Evolutionary conservation across 2,113 vertebrate species (phyloP).

Genomic region (Rhea pennata): DNA sequence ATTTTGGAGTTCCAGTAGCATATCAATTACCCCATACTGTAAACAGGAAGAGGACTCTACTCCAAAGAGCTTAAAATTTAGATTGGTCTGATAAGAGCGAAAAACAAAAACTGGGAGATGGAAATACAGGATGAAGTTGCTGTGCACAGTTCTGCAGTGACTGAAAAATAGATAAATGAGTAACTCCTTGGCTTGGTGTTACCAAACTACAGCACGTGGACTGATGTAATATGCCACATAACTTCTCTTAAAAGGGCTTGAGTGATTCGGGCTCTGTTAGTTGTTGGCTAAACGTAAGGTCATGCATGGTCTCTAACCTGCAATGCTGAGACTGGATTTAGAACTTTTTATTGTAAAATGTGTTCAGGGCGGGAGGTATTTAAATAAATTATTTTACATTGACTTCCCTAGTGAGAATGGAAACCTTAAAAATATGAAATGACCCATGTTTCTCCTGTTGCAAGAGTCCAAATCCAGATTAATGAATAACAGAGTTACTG

Average conservation of each 20-base stretch:
- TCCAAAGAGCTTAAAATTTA: not conserved
- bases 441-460: not conserved
- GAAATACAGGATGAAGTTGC: not conserved
- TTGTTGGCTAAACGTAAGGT: not conserved
- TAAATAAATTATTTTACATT: not conserved
- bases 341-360: not conserved
- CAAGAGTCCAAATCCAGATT: not conserved
- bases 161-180: not conserved
- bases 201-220: not conserved
- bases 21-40: rapidly evolving
- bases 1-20: not conserved
- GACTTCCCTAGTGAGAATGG: not conserved
- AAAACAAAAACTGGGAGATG: not conserved
- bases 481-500: not conserved
- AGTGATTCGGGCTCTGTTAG: not conserved
- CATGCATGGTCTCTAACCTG: not conserved
- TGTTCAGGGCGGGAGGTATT: not conserved
- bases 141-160: not conserved
- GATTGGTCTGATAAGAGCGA: not conserved
- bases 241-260: rapidly evolving
- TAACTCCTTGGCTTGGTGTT: rapidly evolving
- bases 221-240: not conserved
- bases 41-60: not conserved
- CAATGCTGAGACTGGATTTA: not conserved
- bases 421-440: not conserved